Percentiles rank a stretch among this genome's conserved stretches.
Conservation (phyloP, 2,113 vertebrate species). For the Prochilodus magdalenae region DNA sequence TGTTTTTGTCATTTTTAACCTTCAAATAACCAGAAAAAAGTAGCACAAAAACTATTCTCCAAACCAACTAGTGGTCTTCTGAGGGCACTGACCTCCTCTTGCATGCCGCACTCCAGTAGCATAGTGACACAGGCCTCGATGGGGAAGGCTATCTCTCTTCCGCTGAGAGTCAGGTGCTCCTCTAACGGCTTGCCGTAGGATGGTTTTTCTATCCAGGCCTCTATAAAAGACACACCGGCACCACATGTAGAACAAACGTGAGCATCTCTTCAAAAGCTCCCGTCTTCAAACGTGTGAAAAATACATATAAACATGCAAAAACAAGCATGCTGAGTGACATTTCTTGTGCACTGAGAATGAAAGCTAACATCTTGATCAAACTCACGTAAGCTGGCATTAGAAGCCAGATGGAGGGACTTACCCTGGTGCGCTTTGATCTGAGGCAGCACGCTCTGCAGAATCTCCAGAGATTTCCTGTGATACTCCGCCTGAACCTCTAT, state of each 20-base stretch:
- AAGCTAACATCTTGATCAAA: slow-evolving; percentile 16
- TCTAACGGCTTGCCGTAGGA: slow-evolving; percentile 94
- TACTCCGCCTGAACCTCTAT: slow-evolving; percentile 97
- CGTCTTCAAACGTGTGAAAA: background rate
- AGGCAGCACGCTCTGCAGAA: slow-evolving; percentile 91
- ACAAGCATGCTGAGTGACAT: slow-evolving; percentile 15
- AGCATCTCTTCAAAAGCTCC: background rate
- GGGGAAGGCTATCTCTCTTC: slow-evolving; percentile 88
- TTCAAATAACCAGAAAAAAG: too few relatives aligned
- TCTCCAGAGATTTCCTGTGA: slow-evolving; percentile 92
- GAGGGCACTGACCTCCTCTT: slow-evolving; percentile 86
- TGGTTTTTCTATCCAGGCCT: slow-evolving; percentile 97
- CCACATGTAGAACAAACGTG: slow-evolving; percentile 17
- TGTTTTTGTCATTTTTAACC: too few relatives aligned
- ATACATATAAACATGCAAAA: slow-evolving; percentile 15
- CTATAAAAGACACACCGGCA: slow-evolving; percentile 73
- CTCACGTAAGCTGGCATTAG: slow-evolving; percentile 14
- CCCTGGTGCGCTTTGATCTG: slow-evolving; percentile 99
- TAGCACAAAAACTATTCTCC: too few relatives aligned
- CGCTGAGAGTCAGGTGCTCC: slow-evolving; percentile 85
- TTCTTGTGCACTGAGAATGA: slow-evolving; percentile 14
- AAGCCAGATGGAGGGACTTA: slow-evolving; percentile 71
- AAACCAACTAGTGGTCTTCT: background rate
- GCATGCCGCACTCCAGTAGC: slow-evolving; percentile 91
- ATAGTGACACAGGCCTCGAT: slow-evolving; percentile 90